Evolutionary conservation across 2,888 invertebrate genomes (phyloP).

Genomic region (Pocota personata): DNA sequence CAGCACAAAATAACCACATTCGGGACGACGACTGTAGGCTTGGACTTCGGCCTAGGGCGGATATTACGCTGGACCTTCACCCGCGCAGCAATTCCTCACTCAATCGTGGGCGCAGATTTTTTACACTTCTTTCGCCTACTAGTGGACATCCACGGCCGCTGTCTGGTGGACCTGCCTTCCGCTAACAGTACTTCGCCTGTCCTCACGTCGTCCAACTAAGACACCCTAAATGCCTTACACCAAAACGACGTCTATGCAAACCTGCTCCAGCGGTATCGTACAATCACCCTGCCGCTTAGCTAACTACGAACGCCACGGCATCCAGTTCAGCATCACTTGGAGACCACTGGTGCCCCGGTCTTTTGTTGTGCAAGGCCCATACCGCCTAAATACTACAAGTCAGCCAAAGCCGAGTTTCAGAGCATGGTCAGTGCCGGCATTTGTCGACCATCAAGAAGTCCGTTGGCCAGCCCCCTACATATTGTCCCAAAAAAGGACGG

Average conservation of each 20-base stretch:
- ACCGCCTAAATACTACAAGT: neutral
- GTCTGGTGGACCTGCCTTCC: neutral
- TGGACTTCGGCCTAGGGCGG: neutral
- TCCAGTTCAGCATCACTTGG: neutral
- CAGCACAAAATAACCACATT: neutral
- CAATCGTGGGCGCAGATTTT: conserved; percentile 18
- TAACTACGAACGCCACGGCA: neutral
- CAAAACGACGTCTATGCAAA: neutral
- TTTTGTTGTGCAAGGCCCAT: neutral
- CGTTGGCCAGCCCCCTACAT: neutral
- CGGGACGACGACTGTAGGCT: neutral
- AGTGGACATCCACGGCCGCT: neutral
- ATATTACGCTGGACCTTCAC: neutral
- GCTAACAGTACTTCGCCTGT: neutral
- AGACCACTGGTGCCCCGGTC: neutral
- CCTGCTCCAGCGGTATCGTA: neutral
- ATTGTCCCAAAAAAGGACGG: neutral
- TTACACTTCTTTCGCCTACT: neutral
- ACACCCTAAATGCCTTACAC: neutral
- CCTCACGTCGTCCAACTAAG: conserved; percentile 17
- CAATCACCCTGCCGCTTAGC: neutral
- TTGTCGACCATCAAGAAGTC: neutral
- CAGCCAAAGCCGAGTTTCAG: neutral
- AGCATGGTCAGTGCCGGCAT: neutral
- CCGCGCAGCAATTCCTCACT: conserved; percentile 7